These are phyloP conservation scores for Zoanthus sociatus DNA, from an alignment of 92 coral and sea anemone genomes.

Conservation along the genomic window DNA sequence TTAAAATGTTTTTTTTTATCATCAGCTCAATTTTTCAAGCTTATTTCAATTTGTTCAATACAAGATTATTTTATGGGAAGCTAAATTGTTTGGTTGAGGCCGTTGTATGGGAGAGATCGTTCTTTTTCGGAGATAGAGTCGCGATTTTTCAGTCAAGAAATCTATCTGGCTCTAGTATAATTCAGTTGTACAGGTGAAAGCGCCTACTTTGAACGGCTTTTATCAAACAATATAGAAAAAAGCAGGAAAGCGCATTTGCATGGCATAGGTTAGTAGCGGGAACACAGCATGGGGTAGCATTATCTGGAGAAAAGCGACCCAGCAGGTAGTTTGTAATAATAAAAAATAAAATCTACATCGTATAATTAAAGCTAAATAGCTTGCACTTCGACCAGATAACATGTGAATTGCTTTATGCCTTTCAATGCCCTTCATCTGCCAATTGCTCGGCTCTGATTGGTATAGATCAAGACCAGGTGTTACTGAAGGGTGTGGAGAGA, in stretches of 20 bases:
- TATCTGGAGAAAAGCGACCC: slow-evolving; percentile 90
- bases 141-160: slow-evolving; percentile 34
- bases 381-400: slow-evolving; percentile 92
- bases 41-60: slow-evolving; percentile 21
- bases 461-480: slow-evolving; percentile 83
- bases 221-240: slow-evolving; percentile 63
- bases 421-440: slow-evolving; percentile 91
- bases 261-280: slow-evolving; percentile 62
- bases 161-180: slow-evolving; percentile 14
- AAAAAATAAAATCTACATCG: slow-evolving; percentile 96
- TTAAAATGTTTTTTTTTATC: slow-evolving; percentile 23
- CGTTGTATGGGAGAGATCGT: slow-evolving; percentile 1
- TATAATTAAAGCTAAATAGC: slow-evolving; percentile 98
- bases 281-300: slow-evolving; percentile 90
- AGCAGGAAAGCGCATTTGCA: slow-evolving; percentile 80
- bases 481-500: slow-evolving; percentile 85
- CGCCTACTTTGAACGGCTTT: slow-evolving; percentile 49
- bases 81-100: not conserved
- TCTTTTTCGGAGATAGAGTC: slow-evolving; percentile 33
- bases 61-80: not conserved
- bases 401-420: slow-evolving; percentile 92
- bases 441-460: slow-evolving; percentile 82
- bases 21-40: not conserved
- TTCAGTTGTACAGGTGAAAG: slow-evolving; percentile 67
- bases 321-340: slow-evolving; percentile 93